Percentiles rank a stretch among this genome's conserved stretches.
These are phyloP conservation scores for Puntigrus tetrazona DNA, from an alignment of 2,113 vertebrate genomes.

Conservation along the genomic window DNA sequence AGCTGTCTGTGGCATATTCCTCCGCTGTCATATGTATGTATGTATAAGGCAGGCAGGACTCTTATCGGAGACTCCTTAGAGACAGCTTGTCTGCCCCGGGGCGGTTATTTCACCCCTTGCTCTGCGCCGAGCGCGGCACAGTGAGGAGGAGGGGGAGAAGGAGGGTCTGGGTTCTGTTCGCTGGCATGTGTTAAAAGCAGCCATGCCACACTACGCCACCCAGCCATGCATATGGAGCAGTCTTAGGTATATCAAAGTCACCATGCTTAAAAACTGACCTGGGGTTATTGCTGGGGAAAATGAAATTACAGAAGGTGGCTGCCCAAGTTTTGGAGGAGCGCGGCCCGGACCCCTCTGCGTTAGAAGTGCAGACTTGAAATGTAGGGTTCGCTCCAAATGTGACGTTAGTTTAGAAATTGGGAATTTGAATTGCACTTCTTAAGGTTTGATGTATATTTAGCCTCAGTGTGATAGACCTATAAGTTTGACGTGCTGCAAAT, in stretches of 20 bases:
- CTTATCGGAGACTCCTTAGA: conserved; percentile 62
- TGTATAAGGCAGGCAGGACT: conserved; percentile 58
- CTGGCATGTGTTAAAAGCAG: conserved; percentile 62
- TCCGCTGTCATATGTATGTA: conserved; percentile 56
- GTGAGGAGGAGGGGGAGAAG: conserved; percentile 25
- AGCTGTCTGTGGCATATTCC: conserved; percentile 55
- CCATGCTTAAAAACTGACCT: conserved; percentile 60
- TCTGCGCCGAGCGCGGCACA: conserved; percentile 43
- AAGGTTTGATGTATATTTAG: conserved; percentile 47
- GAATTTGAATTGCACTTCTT: conserved; percentile 52
- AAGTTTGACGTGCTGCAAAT: conserved; percentile 45
- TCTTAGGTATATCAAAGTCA: conserved; percentile 65
- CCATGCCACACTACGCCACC: conserved; percentile 50
- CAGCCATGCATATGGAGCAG: conserved; percentile 62
- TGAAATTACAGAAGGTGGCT: conserved; percentile 68
- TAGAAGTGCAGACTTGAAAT: conserved; percentile 41
- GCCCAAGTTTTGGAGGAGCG: conserved; percentile 58
- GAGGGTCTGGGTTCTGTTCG: conserved; percentile 32
- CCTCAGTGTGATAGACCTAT: conserved; percentile 37
- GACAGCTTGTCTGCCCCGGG: conserved; percentile 67
- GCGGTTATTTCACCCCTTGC: conserved; percentile 62
- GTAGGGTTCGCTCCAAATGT: conserved; percentile 45
- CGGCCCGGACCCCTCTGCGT: conserved; percentile 32
- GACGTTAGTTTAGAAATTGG: conserved; percentile 44
- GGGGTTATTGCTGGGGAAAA: conserved; percentile 71